Evolutionary conservation across 2,797 vertebrate species (phyloP).

Genomic region (Danio tinwini): DNA sequence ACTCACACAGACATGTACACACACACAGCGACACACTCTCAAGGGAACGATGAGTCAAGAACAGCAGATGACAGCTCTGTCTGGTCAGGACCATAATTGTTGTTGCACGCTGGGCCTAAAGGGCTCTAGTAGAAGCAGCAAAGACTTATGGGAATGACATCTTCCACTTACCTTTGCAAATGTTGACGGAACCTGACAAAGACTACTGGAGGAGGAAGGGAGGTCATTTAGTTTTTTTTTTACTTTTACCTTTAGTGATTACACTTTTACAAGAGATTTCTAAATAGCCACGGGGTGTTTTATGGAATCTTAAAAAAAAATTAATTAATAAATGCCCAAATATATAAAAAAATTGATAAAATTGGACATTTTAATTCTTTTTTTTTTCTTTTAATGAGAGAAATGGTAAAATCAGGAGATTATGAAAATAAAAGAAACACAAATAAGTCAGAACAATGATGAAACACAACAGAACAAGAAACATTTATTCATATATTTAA

Average conservation of each 20-base stretch:
- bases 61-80: slow-evolving; percentile 42
- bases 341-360: too few species aligned
- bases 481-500: too few species aligned
- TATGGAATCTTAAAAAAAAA: background rate
- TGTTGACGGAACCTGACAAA: slow-evolving; percentile 39
- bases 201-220: slow-evolving; percentile 9
- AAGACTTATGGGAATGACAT: slow-evolving; percentile 18
- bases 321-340: too few species aligned
- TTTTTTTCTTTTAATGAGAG: too few species aligned
- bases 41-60: slow-evolving; percentile 45
- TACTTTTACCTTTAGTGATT: background rate
- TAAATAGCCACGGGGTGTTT: background rate
- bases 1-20: background rate
- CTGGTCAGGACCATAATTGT: slow-evolving; percentile 33
- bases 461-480: too few species aligned
- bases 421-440: too few species aligned
- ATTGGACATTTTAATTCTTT: too few species aligned
- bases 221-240: background rate
- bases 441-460: too few species aligned
- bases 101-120: slow-evolving; percentile 19
- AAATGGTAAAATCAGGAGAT: too few species aligned
- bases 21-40: background rate
- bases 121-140: slow-evolving; percentile 24
- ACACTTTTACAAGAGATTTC: background rate
- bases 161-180: slow-evolving; percentile 21